Conservation (phyloP, 2,113 vertebrate species). For the Colossoma macropomum region DNA sequence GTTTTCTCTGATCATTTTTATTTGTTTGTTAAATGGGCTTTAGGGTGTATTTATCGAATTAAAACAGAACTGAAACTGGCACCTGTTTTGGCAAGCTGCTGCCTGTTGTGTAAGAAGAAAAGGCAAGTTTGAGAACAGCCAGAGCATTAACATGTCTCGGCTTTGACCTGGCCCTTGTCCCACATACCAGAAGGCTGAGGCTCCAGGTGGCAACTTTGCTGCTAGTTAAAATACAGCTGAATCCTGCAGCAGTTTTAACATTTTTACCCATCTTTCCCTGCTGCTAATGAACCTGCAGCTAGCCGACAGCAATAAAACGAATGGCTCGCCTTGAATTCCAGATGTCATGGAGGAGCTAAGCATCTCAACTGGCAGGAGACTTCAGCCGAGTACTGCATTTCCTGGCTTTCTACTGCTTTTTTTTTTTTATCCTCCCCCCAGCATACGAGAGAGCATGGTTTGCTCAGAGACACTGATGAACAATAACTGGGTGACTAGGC, state of each 20-base stretch:
- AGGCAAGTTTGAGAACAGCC: background rate
- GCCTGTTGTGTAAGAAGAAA: background rate
- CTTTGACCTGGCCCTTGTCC: slow-evolving; percentile 7
- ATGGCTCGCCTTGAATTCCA: slow-evolving; percentile 6
- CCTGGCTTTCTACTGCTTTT: background rate
- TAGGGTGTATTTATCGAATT: background rate
- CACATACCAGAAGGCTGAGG: slow-evolving; percentile 2
- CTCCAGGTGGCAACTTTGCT: background rate
- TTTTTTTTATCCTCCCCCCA: background rate
- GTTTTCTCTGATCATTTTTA: background rate
- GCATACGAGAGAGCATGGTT: slow-evolving; percentile 5
- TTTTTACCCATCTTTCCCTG: slow-evolving; percentile 8
- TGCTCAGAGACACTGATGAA: background rate
- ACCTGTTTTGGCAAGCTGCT: background rate
- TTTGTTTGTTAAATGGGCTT: background rate
- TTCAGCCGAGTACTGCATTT: slow-evolving; percentile 16
- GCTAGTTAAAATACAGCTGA: slow-evolving; percentile 3
- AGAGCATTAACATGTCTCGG: background rate
- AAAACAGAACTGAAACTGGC: background rate
- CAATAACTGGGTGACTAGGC: slow-evolving; percentile 15
- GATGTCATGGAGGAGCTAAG: background rate
- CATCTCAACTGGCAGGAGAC: background rate
- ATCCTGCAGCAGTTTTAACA: slow-evolving; percentile 1
- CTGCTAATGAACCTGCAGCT: slow-evolving; percentile 11
- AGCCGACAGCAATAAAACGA: background rate